Evolutionary conservation across 2,797 vertebrate genomes (phyloP).

Genomic region (Ataeniobius toweri): DNA sequence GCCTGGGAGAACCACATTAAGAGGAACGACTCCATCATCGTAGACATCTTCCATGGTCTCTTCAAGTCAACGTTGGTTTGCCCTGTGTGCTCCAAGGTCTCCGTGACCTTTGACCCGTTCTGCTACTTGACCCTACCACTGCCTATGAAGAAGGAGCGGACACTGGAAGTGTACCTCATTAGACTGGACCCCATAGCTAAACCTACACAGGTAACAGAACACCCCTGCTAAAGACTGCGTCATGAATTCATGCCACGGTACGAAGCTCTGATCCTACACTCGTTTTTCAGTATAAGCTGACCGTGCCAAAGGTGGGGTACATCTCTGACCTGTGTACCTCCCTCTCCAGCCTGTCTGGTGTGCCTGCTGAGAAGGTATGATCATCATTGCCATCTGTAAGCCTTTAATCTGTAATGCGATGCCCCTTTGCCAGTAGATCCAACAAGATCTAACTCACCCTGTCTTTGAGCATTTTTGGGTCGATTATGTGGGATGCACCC

Average conservation of each 20-base stretch:
- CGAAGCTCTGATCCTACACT: not conserved
- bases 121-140: constrained; percentile 98
- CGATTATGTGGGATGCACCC: too few species aligned
- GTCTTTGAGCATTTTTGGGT: not conserved
- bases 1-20: constrained; percentile 98
- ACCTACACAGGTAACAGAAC: constrained; percentile 88
- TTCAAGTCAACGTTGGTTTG: constrained; percentile 99
- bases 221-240: not conserved
- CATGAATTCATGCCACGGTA: not conserved
- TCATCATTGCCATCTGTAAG: constrained; percentile 1
- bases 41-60: constrained; percentile 99
- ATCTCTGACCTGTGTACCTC: constrained; percentile 96
- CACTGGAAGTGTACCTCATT: constrained; percentile 94
- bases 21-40: constrained; percentile 98
- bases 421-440: not conserved
- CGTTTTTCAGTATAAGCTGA: constrained; percentile 91
- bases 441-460: not conserved
- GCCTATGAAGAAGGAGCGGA: constrained; percentile 97
- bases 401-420: constrained; percentile 11
- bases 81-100: constrained; percentile 94
- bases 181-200: constrained; percentile 92
- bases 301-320: constrained; percentile 97
- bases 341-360: constrained; percentile 86
- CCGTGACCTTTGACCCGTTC: constrained; percentile 98
- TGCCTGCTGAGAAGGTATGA: constrained; percentile 93